Conservation (phyloP, 2,888 invertebrate genomes). For the Hipparchia sbordonii region DNA sequence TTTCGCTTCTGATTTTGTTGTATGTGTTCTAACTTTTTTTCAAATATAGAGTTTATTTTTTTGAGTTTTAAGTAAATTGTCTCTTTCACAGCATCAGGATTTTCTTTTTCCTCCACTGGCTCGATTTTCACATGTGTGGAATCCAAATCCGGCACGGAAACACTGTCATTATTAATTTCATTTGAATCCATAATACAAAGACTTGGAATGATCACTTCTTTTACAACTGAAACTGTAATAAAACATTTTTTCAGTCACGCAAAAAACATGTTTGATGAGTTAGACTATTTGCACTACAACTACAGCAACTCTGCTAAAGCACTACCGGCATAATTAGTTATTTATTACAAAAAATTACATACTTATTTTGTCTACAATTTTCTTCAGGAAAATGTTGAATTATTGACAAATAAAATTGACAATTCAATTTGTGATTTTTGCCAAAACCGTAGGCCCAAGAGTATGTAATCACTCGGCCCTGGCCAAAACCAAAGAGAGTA, state of each 20-base stretch:
- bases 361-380: not conserved
- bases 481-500: too few relatives aligned
- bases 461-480: too few relatives aligned
- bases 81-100: not conserved
- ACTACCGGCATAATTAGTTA: not conserved
- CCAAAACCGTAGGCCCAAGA: too few relatives aligned
- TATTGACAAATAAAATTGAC: too few relatives aligned
- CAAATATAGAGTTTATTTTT: not conserved
- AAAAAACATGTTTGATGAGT: not conserved
- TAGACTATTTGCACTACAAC: not conserved
- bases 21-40: constrained; percentile 4
- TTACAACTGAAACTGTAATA: not conserved
- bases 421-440: too few relatives aligned
- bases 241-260: not conserved
- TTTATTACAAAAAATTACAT: not conserved
- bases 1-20: constrained; percentile 30
- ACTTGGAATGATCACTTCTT: constrained; percentile 11
- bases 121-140: constrained; percentile 17
- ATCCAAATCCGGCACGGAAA: constrained; percentile 23
- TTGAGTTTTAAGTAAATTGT: not conserved
- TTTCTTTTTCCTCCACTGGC: constrained; percentile 1
- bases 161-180: constrained; percentile 28
- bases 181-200: constrained; percentile 32
- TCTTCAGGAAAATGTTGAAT: too few relatives aligned
- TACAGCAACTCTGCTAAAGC: not conserved